Percentiles rank a stretch among this genome's conserved stretches.
Evolutionary conservation across 2,113 vertebrate species (phyloP).

Genomic region (Laterallus jamaicensis): DNA sequence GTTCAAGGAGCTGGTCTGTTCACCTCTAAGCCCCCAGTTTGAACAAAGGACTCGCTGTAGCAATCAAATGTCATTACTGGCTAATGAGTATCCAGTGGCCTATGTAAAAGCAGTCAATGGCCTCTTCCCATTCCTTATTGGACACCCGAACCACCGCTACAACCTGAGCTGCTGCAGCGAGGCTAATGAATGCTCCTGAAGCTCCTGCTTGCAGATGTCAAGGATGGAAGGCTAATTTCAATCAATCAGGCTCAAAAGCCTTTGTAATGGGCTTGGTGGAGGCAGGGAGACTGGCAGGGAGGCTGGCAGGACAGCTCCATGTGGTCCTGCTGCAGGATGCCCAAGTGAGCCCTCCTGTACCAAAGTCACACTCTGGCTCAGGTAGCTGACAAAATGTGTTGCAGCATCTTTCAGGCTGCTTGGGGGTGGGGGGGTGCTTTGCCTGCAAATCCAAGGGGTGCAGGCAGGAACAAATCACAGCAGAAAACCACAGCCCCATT

Average conservation of each 20-base stretch:
- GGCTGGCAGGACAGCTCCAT: background rate
- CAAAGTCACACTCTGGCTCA: background rate
- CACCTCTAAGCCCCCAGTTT: background rate
- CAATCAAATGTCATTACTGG: background rate
- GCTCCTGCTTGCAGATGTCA: background rate
- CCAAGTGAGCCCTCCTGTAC: background rate
- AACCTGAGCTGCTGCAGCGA: background rate
- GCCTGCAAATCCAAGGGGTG: background rate
- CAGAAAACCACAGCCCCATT: background rate
- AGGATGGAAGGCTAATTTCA: background rate
- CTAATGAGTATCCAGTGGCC: background rate
- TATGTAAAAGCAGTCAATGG: background rate
- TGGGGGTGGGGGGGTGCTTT: background rate
- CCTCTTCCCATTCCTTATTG: background rate
- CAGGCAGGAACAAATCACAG: background rate
- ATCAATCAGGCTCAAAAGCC: background rate
- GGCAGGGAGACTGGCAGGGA: background rate
- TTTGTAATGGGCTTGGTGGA: background rate
- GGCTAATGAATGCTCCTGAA: background rate
- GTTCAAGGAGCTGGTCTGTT: background rate
- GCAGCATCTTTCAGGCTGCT: background rate
- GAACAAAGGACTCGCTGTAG: background rate
- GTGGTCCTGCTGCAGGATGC: background rate
- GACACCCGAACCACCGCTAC: accelerated
- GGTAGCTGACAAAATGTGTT: background rate